Conservation (phyloP, 2,888 invertebrate genomes). For the Lumbricus terrestris region DNA sequence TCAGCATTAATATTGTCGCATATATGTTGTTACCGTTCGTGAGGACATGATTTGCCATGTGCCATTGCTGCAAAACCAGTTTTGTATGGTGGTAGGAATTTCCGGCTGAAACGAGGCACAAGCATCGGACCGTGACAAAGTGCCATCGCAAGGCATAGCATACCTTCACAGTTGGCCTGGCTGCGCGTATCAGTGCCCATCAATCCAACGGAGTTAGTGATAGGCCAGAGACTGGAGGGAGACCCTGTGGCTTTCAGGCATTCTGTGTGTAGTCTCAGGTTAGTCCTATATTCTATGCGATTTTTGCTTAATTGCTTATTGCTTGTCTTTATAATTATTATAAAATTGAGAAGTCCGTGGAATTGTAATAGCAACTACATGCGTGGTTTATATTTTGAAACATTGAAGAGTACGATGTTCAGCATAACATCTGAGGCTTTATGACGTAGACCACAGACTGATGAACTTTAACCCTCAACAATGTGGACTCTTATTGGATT, state of each 20-base stretch:
- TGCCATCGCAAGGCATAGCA: constrained; percentile 4
- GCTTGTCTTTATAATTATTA: not conserved
- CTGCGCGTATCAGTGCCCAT: not conserved
- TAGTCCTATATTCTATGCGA: not conserved
- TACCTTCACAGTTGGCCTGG: constrained; percentile 18
- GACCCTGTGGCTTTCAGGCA: not conserved
- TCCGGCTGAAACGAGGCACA: not conserved
- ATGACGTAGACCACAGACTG: not conserved
- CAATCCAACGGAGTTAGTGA: not conserved
- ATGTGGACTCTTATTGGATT: not conserved
- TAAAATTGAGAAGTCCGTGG: not conserved
- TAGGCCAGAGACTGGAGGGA: constrained; percentile 4
- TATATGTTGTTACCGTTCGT: not conserved
- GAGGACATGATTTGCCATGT: not conserved
- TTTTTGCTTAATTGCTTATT: not conserved
- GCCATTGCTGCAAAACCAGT: constrained; percentile 18
- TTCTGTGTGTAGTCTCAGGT: constrained; percentile 7
- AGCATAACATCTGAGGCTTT: not conserved
- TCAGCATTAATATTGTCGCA: not conserved
- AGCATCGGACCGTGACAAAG: not conserved
- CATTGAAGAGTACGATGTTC: not conserved
- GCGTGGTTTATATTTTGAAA: not conserved
- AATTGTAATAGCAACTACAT: not conserved
- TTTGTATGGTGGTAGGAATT: constrained; percentile 13
- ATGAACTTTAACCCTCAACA: not conserved